Conservation (phyloP, 2,888 invertebrate genomes). For the Oxystoma pomonae region DNA sequence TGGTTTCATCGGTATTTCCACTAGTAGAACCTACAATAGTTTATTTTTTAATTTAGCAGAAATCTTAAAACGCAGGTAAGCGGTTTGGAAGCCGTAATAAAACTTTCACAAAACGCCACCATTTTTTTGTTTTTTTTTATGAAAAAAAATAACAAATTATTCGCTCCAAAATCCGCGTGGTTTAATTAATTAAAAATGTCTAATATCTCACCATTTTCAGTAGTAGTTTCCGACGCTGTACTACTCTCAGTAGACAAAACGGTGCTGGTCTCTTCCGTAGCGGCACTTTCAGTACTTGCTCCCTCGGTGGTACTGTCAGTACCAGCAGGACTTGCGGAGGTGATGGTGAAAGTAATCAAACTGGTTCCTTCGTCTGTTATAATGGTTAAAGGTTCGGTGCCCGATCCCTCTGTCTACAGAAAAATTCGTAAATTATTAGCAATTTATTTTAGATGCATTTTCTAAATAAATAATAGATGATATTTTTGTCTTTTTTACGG, state of each 20-base stretch:
- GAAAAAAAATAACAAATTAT: neutral
- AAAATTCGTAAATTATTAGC: no score
- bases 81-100: no score
- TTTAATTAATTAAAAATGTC: no score
- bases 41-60: no score
- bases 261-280: constrained; percentile 14
- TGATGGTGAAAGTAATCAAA: neutral
- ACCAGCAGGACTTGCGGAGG: neutral
- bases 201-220: neutral
- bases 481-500: no score
- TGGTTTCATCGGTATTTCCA: constrained; percentile 9
- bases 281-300: constrained; percentile 11
- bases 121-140: neutral
- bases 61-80: no score
- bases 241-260: constrained; percentile 22
- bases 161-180: no score
- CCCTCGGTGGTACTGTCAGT: neutral
- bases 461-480: no score
- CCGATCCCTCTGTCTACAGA: constrained; percentile 31
- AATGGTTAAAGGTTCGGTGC: constrained; percentile 22
- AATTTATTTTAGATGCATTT: no score
- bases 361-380: constrained; percentile 19
- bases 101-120: no score
- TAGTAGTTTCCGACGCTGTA: constrained; percentile 14
- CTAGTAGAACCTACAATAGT: no score